Evolutionary conservation across 30 jellyfish, hydroid and myxozoan genomes (phyloP).

Genomic region (Pelagia noctiluca): DNA sequence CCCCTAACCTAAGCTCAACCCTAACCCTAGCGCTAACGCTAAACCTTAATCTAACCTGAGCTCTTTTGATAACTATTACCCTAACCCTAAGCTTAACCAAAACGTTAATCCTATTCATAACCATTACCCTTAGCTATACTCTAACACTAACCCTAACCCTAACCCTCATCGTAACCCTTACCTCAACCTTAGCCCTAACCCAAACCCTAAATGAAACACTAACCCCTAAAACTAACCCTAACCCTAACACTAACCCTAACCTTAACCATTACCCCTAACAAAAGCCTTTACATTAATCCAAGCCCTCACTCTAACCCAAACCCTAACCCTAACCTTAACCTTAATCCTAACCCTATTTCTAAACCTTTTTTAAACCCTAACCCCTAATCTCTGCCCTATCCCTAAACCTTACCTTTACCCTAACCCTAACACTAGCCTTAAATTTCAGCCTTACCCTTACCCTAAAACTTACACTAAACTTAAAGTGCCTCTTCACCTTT

Average conservation of each 20-base stretch:
- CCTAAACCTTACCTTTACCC: background rate
- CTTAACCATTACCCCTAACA: background rate
- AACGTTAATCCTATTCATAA: background rate
- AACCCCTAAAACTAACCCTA: background rate
- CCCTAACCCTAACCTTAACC: background rate
- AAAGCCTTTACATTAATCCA: too few species aligned
- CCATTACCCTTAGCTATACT: too few species aligned
- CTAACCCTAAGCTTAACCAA: background rate
- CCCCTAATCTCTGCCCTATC: background rate
- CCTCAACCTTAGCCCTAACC: background rate
- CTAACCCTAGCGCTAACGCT: background rate
- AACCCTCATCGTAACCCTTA: background rate
- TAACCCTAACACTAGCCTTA: background rate
- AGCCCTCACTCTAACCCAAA: too few species aligned
- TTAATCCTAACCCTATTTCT: background rate
- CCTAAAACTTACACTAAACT: background rate
- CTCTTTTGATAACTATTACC: background rate
- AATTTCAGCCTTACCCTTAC: background rate
- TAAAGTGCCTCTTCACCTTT: too few species aligned
- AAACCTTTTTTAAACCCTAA: background rate
- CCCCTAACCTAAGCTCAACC: background rate
- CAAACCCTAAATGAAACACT: background rate
- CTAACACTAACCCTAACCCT: background rate
- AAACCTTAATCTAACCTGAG: background rate
- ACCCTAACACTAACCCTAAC: slow-evolving; percentile 3